Base-by-base conservation (phyloP, 2,797 vertebrate genomes). In the Loriculus beryllinus region DNA sequence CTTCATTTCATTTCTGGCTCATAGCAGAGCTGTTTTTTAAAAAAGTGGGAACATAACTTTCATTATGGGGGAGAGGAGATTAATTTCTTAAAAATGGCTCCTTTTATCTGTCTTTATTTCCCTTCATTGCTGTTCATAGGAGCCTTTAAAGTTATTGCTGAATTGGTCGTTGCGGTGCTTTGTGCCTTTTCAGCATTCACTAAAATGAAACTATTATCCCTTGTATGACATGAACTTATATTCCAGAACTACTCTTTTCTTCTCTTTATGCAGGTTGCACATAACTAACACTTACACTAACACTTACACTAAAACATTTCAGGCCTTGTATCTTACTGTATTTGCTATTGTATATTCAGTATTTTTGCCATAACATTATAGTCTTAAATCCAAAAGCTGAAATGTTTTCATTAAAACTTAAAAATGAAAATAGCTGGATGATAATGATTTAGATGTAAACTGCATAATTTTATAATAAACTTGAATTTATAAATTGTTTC, bases 51-150 rank as follows among this genome's bases (percentile, higher is more conserved):
- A 31, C 21, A 20, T 78, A 83, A 72, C 40, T 47, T 82, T 87
- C 13, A 35, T 60, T 90, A 29, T 45, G 12, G 17, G 33, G 42
- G 54, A 69, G 74, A 88, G 28, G 12, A 42, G 69, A 65, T 79
- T 90, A 49, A 64, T 95, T 90, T 70, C 43, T 91, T 84, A 52
- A 79, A 95, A 94, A 49, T 84, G 10, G 2, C 23, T 88, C 14
- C 33, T 94, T 93, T 83, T 93, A 77, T 82, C 70, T 75, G 6
- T 82, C 21, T 94, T 59, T 7, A 5, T 84, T 93, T 90, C 48
- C 43, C n/a, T 92, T 37, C n/a, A 4, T 52, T 69, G 39, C 39
- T 65, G 16, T 72, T 94, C 81, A 35, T 43, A 76, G 79, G 54
- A 76, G 14, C 70, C 35, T 90, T 76, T 84, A 60, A 88, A 60